Conservation (phyloP, 2,888 invertebrate genomes). For the Calliphora vomitoria region DNA sequence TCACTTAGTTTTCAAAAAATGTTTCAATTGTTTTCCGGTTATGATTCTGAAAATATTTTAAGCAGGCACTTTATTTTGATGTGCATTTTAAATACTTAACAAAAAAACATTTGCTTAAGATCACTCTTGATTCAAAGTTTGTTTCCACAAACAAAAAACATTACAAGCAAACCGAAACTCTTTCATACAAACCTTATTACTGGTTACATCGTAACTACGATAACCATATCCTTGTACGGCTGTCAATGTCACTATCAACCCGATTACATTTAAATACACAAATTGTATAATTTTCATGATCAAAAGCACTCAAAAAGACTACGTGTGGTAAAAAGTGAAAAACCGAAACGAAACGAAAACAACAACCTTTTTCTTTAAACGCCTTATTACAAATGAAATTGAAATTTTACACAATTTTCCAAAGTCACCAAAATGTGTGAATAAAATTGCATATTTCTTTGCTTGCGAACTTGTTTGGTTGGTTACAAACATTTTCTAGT, state of each 20-base stretch:
- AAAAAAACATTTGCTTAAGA: too few species aligned
- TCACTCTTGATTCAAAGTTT: neutral
- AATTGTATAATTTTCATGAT: constrained; percentile 62
- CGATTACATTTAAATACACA: constrained; percentile 36
- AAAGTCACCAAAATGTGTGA: constrained; percentile 60
- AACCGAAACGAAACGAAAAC: constrained; percentile 4
- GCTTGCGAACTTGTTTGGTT: constrained; percentile 63
- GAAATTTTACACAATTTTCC: constrained; percentile 73
- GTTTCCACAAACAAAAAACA: neutral
- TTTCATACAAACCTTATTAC: constrained; percentile 55
- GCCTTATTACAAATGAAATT: constrained; percentile 74
- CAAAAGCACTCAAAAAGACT: neutral
- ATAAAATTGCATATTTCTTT: neutral
- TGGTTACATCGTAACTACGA: constrained; percentile 46
- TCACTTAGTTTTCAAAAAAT: too few species aligned
- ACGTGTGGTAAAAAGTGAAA: neutral
- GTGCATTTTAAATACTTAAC: too few species aligned
- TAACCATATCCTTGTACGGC: constrained; percentile 53
- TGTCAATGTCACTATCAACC: constrained; percentile 12
- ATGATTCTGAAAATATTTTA: too few species aligned
- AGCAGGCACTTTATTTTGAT: too few species aligned
- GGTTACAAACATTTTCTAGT: constrained; percentile 55
- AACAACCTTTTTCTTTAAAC: constrained; percentile 70
- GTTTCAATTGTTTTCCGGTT: too few species aligned
- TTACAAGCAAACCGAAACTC: neutral